Conservation (phyloP, 2,113 vertebrate species). For the Cnemophilus loriae region DNA sequence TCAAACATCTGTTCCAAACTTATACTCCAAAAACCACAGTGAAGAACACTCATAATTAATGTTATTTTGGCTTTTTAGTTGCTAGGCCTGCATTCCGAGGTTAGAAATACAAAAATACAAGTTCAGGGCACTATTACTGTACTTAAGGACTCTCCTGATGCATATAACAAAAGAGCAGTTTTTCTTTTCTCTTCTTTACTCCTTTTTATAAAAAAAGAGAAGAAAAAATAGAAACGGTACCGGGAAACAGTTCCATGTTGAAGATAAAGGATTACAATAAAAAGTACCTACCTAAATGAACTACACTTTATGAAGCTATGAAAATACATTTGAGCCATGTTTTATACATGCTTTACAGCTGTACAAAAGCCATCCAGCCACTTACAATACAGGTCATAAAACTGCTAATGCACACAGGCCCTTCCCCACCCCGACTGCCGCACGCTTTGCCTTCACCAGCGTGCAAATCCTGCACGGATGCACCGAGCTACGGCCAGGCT, state of each 20-base stretch:
- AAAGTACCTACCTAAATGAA: conserved; percentile 39
- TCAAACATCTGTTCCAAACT: conserved; percentile 72
- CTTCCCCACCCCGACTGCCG: not conserved
- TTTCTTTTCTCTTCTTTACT: not conserved
- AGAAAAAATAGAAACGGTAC: conserved; percentile 1
- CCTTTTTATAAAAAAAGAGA: not conserved
- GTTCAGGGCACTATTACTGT: conserved; percentile 31
- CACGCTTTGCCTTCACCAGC: accelerated
- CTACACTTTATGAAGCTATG: conserved; percentile 63
- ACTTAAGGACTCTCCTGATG: conserved; percentile 52
- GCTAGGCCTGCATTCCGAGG: conserved; percentile 53
- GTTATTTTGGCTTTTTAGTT: conserved; percentile 60
- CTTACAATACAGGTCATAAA: conserved; percentile 54
- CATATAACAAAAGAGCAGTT: not conserved
- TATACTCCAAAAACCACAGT: conserved; percentile 58
- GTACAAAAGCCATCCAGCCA: conserved; percentile 62
- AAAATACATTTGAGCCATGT: conserved; percentile 64
- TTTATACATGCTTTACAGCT: conserved; percentile 71
- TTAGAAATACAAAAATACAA: conserved; percentile 73
- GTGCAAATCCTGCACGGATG: not conserved
- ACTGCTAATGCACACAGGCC: not conserved
- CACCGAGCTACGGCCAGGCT: accelerated
- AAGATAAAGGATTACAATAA: conserved; percentile 67
- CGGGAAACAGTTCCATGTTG: conserved; percentile 67
- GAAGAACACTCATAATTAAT: conserved; percentile 70